A percentile compares a stretch with the other conserved stretches of the same genome.
Evolutionary conservation across 2,113 vertebrate species (phyloP).

Genomic region (Zosterops japonicus): DNA sequence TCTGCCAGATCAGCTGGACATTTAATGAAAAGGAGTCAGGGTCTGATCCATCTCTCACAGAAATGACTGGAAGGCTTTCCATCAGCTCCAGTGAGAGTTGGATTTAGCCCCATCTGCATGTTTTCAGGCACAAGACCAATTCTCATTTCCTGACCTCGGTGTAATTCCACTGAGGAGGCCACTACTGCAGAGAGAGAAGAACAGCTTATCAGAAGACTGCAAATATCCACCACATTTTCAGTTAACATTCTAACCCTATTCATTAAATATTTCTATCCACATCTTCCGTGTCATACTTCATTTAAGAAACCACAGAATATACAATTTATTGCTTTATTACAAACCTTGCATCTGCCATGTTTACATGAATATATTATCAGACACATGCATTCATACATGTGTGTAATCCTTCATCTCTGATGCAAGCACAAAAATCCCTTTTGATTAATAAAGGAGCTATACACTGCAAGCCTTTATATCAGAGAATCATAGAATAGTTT

Average conservation of each 20-base stretch:
- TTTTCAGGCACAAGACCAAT: slow-evolving; percentile 39
- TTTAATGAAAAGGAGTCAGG: slow-evolving; percentile 27
- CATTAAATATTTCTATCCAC: neutral
- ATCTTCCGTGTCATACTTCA: neutral
- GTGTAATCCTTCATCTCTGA: neutral
- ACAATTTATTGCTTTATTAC: neutral
- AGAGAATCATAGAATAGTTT: neutral
- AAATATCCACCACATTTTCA: neutral
- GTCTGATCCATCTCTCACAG: neutral
- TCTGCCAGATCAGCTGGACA: slow-evolving; percentile 42
- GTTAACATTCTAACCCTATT: neutral
- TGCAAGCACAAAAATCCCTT: neutral
- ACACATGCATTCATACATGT: neutral
- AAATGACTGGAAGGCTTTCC: neutral
- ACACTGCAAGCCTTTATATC: neutral
- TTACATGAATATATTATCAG: neutral
- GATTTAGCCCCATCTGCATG: neutral
- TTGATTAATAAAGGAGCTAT: neutral
- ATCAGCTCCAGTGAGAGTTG: neutral
- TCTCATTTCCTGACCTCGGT: slow-evolving; percentile 41
- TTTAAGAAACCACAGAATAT: neutral
- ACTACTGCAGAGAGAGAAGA: neutral
- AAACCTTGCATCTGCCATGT: neutral
- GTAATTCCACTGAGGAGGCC: neutral
- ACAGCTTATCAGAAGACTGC: neutral